Percentiles rank a stretch among this genome's conserved stretches.
Conservation (phyloP, 2,113 vertebrate species). For the Sinocyclocheilus anshuiensis region DNA sequence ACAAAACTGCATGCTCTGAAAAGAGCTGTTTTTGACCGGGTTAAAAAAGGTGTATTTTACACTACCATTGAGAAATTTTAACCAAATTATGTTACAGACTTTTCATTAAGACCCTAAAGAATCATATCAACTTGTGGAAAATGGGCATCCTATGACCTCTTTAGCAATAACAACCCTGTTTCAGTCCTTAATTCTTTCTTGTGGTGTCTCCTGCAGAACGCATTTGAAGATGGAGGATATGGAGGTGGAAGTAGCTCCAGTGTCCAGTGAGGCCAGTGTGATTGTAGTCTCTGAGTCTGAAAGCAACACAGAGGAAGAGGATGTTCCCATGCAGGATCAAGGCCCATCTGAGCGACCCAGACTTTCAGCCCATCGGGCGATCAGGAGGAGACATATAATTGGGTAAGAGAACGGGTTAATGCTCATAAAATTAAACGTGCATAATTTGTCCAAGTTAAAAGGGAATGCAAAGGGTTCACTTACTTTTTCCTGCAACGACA, state of each 20-base stretch:
- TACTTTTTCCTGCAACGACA: neutral
- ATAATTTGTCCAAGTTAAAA: neutral
- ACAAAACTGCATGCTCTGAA: no score
- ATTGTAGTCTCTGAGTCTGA: slow-evolving; percentile 58
- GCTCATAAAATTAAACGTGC: neutral
- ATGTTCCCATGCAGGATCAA: slow-evolving; percentile 22
- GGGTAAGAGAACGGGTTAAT: slow-evolving; percentile 57
- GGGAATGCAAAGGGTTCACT: neutral
- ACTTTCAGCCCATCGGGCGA: slow-evolving; percentile 49
- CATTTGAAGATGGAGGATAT: slow-evolving; percentile 80
- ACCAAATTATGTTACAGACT: no score
- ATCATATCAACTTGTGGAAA: no score
- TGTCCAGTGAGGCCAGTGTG: neutral
- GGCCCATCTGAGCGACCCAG: slow-evolving; percentile 18
- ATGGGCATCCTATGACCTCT: no score
- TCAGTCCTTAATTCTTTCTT: neutral
- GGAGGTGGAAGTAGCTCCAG: slow-evolving; percentile 69
- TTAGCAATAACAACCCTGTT: neutral
- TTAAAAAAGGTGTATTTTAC: no score
- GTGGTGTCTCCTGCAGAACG: neutral
- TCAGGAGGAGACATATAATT: slow-evolving; percentile 56
- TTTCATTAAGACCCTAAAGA: no score
- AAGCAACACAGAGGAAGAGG: slow-evolving; percentile 61
- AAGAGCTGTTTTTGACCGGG: no score
- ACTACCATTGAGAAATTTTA: no score